Evolutionary conservation across 2,113 vertebrate genomes (phyloP).

Genomic region (Bathybates hornii): DNA sequence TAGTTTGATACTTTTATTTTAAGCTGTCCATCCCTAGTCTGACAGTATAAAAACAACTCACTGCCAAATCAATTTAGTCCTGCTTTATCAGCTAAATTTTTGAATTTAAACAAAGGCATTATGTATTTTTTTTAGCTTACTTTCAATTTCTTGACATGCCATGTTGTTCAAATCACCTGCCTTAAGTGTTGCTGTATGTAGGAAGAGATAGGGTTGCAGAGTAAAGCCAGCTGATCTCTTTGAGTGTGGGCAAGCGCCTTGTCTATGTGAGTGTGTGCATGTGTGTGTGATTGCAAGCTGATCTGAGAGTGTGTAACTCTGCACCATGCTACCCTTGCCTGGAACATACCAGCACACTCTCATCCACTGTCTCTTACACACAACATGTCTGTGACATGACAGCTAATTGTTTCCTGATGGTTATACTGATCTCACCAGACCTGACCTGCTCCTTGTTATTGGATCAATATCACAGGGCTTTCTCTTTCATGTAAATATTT

Average conservation of each 20-base stretch:
- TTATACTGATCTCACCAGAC: conserved; percentile 19
- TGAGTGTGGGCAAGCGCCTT: background rate
- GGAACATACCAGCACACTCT: conserved; percentile 11
- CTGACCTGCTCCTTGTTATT: conserved; percentile 12
- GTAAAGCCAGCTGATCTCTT: conserved; percentile 23
- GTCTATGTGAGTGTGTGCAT: background rate
- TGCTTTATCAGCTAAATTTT: background rate
- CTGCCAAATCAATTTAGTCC: background rate
- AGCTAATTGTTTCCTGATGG: conserved; percentile 14
- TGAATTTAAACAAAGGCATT: background rate
- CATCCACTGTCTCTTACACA: conserved; percentile 5
- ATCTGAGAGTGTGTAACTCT: conserved; percentile 48
- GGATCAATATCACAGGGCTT: background rate
- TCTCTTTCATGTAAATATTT: background rate
- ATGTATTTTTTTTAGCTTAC: background rate
- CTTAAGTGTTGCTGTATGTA: background rate
- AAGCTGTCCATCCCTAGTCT: background rate
- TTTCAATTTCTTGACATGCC: background rate
- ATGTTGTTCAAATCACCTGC: background rate
- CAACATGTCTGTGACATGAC: conserved; percentile 45
- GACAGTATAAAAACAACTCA: background rate
- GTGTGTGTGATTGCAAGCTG: conserved; percentile 37
- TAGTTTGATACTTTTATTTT: background rate
- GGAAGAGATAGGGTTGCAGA: conserved; percentile 1
- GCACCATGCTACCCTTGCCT: conserved; percentile 18